Percentiles rank a stretch among this genome's conserved stretches.
phyloP scores from a whole-genome alignment of 2,113 vertebrate species.

The Rhinoderma darwinii region DNA sequence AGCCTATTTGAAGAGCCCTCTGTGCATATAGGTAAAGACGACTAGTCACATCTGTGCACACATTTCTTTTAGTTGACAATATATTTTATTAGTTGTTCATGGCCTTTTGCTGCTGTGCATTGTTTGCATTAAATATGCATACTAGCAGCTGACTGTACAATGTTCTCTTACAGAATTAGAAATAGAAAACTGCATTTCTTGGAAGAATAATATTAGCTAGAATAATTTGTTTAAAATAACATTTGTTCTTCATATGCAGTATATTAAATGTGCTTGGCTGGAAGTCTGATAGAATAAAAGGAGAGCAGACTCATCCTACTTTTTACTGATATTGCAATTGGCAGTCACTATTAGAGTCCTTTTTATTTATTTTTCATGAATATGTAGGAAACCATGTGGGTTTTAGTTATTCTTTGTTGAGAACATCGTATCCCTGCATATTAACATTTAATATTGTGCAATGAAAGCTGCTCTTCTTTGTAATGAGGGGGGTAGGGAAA shows the following conservation, averaged over 20 bases:
- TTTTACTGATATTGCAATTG: neutral
- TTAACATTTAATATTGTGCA: neutral
- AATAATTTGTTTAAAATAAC: constrained; percentile 33
- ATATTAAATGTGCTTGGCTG: constrained; percentile 6
- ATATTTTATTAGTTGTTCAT: constrained; percentile 46
- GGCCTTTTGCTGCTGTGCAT: neutral
- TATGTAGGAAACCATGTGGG: neutral
- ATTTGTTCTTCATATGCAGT: constrained; percentile 35
- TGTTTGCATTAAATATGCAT: constrained; percentile 46
- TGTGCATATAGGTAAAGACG: constrained; percentile 23
- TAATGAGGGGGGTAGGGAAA: no score
- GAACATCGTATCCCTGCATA: neutral
- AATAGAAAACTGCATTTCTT: constrained; percentile 2
- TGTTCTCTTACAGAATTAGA: constrained; percentile 16
- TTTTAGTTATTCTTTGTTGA: neutral
- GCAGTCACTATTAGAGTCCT: neutral
- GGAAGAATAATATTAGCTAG: constrained; percentile 12
- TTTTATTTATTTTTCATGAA: neutral
- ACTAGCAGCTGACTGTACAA: constrained; percentile 11
- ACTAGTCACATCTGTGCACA: constrained; percentile 47
- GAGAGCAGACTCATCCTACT: neutral
- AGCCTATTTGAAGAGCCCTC: constrained; percentile 36
- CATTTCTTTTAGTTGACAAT: constrained; percentile 45
- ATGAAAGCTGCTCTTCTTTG: neutral
- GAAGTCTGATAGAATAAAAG: neutral